phyloP scores from a whole-genome alignment of 2,797 vertebrate genomes.

The Argyrosomus regius region DNA sequence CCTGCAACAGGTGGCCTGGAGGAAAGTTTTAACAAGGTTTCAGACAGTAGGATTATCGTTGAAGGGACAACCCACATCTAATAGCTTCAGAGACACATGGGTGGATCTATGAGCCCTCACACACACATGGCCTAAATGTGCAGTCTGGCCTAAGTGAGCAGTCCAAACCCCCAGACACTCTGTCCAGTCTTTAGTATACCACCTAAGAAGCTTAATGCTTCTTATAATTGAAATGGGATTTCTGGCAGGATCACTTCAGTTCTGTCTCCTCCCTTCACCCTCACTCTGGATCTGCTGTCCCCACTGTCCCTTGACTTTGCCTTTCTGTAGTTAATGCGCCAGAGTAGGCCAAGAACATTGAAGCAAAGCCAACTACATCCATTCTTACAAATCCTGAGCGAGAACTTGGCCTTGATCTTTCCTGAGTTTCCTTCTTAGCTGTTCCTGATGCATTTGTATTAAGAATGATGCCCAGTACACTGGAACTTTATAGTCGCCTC shows the following conservation, averaged over 20 bases:
- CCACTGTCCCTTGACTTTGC: slow-evolving; percentile 34
- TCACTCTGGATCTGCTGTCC: slow-evolving; percentile 23
- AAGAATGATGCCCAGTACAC: neutral
- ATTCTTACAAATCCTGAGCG: neutral
- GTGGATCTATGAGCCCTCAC: slow-evolving; percentile 49
- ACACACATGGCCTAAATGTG: slow-evolving; percentile 55
- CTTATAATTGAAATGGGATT: slow-evolving; percentile 72
- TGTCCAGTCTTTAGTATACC: slow-evolving; percentile 49
- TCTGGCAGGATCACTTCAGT: slow-evolving; percentile 55
- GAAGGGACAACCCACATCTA: slow-evolving; percentile 69
- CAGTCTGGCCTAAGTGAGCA: slow-evolving; percentile 56
- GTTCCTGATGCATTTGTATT: neutral
- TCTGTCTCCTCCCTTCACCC: slow-evolving; percentile 39
- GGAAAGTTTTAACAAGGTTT: slow-evolving; percentile 82
- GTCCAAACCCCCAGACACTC: slow-evolving; percentile 38
- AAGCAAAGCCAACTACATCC: slow-evolving; percentile 27
- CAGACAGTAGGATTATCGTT: slow-evolving; percentile 73
- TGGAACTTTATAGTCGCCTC: neutral
- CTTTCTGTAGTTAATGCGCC: slow-evolving; percentile 31
- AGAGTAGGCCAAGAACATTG: slow-evolving; percentile 38
- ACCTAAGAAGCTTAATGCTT: slow-evolving; percentile 77
- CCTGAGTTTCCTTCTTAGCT: neutral
- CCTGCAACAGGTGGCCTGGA: slow-evolving; percentile 80
- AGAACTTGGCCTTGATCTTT: neutral
- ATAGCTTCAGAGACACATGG: slow-evolving; percentile 69